Conservation (phyloP, 2,113 vertebrate genomes). For the Cochlearius cochlearius region DNA sequence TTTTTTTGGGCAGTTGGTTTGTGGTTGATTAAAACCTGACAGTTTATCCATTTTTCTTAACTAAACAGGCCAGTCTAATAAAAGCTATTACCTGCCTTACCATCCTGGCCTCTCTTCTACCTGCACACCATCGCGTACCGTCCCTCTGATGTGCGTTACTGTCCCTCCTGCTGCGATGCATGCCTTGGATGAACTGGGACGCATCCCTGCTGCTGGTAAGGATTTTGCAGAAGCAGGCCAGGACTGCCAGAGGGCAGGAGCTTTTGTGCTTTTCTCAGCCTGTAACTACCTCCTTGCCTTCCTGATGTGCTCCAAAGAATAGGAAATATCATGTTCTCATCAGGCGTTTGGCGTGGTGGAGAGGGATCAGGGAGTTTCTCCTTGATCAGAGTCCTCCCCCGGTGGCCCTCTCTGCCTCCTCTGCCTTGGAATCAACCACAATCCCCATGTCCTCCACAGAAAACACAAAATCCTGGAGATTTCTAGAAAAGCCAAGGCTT, state of each 20-base stretch:
- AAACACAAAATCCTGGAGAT: neutral
- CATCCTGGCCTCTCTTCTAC: neutral
- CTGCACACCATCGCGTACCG: rapidly evolving
- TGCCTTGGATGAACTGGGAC: neutral
- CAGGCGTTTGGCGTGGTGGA: rapidly evolving
- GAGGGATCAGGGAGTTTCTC: neutral
- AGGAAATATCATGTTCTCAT: neutral
- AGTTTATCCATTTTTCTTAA: neutral
- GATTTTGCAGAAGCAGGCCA: neutral
- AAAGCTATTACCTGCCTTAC: neutral
- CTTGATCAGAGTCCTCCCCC: neutral
- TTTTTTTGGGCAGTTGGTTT: neutral
- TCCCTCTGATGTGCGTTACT: neutral
- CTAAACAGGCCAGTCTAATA: neutral
- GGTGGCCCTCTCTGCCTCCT: neutral
- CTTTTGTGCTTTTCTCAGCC: neutral
- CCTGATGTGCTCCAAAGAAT: neutral
- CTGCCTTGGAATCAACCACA: neutral
- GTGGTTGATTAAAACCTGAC: neutral
- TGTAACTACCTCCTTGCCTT: neutral
- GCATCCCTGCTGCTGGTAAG: neutral
- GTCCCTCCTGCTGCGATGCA: neutral
- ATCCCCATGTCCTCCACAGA: neutral
- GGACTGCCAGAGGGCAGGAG: neutral
- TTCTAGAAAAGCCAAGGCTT: neutral